phyloP scores from a whole-genome alignment of 2,113 vertebrate species.

The Terrapene triunguis region DNA sequence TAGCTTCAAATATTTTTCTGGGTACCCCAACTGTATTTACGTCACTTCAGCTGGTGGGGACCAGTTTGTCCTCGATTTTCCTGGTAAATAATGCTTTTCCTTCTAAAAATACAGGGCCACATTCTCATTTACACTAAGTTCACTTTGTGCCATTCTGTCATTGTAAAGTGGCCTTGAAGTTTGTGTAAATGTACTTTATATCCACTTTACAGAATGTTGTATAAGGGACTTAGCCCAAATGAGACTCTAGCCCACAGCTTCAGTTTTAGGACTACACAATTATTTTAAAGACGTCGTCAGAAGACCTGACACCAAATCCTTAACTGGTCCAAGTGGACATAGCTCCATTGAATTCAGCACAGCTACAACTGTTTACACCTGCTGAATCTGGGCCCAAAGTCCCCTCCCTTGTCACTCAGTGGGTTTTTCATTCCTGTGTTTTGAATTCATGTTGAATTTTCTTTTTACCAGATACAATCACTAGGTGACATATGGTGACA shows the following conservation, averaged over 20 bases:
- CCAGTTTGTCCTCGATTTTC: constrained; percentile 14
- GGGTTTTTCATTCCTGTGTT: neutral
- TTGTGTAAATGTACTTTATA: constrained; percentile 35
- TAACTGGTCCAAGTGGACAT: neutral
- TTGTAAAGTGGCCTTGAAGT: constrained; percentile 27
- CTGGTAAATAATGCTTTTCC: neutral
- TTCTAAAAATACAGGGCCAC: constrained; percentile 29
- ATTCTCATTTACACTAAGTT: constrained; percentile 5
- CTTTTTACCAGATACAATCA: neutral
- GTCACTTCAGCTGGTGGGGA: neutral
- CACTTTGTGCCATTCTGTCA: constrained; percentile 40
- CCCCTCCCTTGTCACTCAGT: neutral
- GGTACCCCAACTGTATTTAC: neutral
- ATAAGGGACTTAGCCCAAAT: constrained; percentile 37
- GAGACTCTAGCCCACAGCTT: constrained; percentile 39
- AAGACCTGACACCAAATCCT: constrained; percentile 12
- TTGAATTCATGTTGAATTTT: neutral
- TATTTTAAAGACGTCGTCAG: constrained; percentile 31
- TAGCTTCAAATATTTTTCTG: neutral
- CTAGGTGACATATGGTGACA: neutral
- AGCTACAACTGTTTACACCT: neutral
- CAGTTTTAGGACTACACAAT: constrained; percentile 44
- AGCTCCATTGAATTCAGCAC: neutral
- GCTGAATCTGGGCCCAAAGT: neutral
- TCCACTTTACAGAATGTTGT: neutral